Base-by-base conservation (phyloP, 2,888 invertebrate species). In the Machimus atricapillus region DNA sequence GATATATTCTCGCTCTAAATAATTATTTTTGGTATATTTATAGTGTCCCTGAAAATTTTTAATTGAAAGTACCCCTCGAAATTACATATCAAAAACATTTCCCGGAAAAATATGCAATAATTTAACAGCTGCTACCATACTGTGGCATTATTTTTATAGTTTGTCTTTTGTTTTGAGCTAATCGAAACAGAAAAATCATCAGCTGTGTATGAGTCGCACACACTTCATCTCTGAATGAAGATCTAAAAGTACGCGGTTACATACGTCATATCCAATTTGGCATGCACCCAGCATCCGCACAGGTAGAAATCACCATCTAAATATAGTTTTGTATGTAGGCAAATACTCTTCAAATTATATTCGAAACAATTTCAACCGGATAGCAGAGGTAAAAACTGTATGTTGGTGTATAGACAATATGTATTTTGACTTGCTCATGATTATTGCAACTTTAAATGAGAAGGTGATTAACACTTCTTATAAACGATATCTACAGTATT, bases 301-400 rank as follows among this genome's bases (percentile, higher is more conserved):
- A 78, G 78, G 78, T 78, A 78, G 78, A 46, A 78, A 78, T 78
- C 78, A 78, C 23, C 23, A 23, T 40, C 78, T 78, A 78, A 43
- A 78, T 37, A 43, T 78, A 78, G 27, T 46, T 78, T 23, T 46
- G 43, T 27, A 43, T 19, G 34, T 27, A 43, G 19, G 34, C 37
- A 37, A 76, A 76, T 34, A 37, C 9, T 56, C 16, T 56, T 56
- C 8, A 56, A 56, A 56, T 19, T 9, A 19, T 66, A 27, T 66
- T 66, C 23, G 27, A 66, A 34, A 37, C 76, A 76, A 76, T 37
- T 76, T 34, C 34, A n/a, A 76, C 12, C 76, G 37, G n/a, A 76
- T 76, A n/a, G 76, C 37, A 34, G 8, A 76, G 37, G 76, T 76
- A 40, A 34, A 34, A 14, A 40, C 5, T 31, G 31, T 40, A 40